Percentiles rank a stretch among this genome's conserved stretches.
Conservation (phyloP, 2,888 invertebrate genomes). For the Drosophila helvetica region DNA sequence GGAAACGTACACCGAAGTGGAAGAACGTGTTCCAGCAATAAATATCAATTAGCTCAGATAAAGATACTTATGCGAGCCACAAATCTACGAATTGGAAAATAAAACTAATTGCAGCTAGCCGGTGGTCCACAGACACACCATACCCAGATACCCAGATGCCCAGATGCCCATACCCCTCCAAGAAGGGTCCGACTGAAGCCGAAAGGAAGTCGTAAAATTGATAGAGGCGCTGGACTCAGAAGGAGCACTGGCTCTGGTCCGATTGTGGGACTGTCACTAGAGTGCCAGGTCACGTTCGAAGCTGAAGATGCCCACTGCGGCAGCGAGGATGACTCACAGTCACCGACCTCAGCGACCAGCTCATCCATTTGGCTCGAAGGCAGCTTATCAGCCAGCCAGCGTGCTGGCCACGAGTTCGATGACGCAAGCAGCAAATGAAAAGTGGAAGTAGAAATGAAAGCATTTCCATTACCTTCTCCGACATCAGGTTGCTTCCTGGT, state of each 20-base stretch:
- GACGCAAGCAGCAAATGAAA: slow-evolving; percentile 62
- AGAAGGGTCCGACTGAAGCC: slow-evolving; percentile 23
- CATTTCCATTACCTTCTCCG: slow-evolving; percentile 18
- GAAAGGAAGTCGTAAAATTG: slow-evolving; percentile 76
- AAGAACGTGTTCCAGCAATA: slow-evolving; percentile 67
- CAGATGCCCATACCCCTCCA: slow-evolving; percentile 1
- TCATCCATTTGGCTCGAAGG: slow-evolving; percentile 26
- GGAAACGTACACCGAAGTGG: slow-evolving; percentile 33
- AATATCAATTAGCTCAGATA: slow-evolving; percentile 74
- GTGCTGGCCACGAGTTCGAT: slow-evolving; percentile 53
- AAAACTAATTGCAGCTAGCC: slow-evolving; percentile 67
- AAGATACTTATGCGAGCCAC: slow-evolving; percentile 47
- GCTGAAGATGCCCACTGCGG: too few species aligned
- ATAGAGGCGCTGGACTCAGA: slow-evolving; percentile 54
- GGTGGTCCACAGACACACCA: slow-evolving; percentile 60
- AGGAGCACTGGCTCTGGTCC: slow-evolving; percentile 39
- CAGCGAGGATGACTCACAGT: slow-evolving; percentile 62
- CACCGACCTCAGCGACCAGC: slow-evolving; percentile 7
- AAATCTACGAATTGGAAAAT: slow-evolving; percentile 39
- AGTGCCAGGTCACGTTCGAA: slow-evolving; percentile 76
- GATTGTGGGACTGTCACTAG: slow-evolving; percentile 55
- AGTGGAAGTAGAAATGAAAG: slow-evolving; percentile 9
- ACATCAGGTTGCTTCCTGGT: slow-evolving; percentile 36
- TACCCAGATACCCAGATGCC: too few species aligned
- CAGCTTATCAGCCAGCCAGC: slow-evolving; percentile 55